Conservation (phyloP, 2,113 vertebrate genomes). For the Chionodraco myersi region DNA sequence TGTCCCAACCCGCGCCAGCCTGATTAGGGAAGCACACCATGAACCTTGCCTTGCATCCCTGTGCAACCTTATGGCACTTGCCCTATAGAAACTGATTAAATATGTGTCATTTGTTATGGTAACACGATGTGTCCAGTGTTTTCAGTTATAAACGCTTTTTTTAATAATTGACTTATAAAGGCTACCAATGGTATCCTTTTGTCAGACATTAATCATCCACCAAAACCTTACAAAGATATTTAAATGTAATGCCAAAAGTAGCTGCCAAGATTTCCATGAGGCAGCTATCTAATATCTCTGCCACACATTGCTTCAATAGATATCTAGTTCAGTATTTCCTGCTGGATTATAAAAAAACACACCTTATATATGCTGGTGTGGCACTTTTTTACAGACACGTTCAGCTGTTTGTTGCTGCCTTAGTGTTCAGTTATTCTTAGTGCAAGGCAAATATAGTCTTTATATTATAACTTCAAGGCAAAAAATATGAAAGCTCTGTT, state of each 20-base stretch:
- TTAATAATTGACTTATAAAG: neutral
- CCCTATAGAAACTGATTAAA: constrained; percentile 20
- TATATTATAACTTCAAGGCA: neutral
- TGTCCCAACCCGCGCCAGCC: constrained; percentile 66
- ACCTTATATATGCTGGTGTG: neutral
- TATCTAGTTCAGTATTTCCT: constrained; percentile 5
- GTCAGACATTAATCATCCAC: neutral
- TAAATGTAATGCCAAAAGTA: neutral
- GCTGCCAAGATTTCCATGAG: constrained; percentile 6
- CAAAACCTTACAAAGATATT: neutral
- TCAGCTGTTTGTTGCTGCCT: constrained; percentile 4
- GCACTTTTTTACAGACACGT: neutral
- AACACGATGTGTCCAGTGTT: neutral
- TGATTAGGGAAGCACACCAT: constrained; percentile 72
- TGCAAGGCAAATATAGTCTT: neutral
- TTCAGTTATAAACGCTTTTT: neutral
- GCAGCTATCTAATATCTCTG: neutral
- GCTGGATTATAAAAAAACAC: constrained; percentile 6
- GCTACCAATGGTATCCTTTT: neutral
- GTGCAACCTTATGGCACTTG: constrained; percentile 37
- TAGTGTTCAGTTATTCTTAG: neutral
- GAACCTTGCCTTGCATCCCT: constrained; percentile 52
- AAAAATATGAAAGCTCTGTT: neutral
- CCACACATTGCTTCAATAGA: neutral
- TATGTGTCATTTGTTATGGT: neutral